phyloP scores from a whole-genome alignment of 2,888 invertebrate genomes.

The Ferrisia virgata region DNA sequence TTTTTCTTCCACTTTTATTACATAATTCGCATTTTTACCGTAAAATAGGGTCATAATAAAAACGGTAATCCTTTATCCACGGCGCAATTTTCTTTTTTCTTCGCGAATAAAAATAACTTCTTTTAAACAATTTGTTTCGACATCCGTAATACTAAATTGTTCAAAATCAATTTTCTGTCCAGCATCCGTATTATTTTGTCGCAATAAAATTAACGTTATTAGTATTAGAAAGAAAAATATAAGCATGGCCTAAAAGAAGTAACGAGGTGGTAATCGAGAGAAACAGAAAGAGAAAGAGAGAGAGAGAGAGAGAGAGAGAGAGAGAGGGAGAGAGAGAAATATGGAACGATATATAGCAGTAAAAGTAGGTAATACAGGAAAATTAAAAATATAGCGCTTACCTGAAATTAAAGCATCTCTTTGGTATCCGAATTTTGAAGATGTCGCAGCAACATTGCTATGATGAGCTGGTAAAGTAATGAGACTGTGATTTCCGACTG shows the following conservation, averaged over 20 bases:
- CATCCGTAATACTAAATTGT: slow-evolving; percentile 12
- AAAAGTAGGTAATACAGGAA: no score
- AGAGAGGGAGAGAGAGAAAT: not conserved
- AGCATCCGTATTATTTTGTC: not conserved
- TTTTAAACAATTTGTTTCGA: slow-evolving; percentile 10
- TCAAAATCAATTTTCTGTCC: slow-evolving; percentile 10
- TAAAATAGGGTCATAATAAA: slow-evolving; percentile 9
- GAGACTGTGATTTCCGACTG: slow-evolving; percentile 43
- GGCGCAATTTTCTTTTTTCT: not conserved
- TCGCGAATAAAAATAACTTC: not conserved
- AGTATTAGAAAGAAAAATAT: not conserved
- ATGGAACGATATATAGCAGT: not conserved
- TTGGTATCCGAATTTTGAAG: slow-evolving; percentile 44
- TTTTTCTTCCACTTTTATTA: slow-evolving; percentile 19
- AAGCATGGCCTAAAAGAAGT: not conserved
- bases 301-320: not conserved
- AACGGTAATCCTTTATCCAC: slow-evolving; percentile 14
- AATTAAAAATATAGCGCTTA: not conserved
- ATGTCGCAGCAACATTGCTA: not conserved
- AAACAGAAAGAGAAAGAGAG: not conserved
- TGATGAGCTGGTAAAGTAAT: slow-evolving; percentile 36
- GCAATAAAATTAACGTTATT: not conserved
- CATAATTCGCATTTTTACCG: slow-evolving; percentile 27
- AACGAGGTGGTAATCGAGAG: not conserved
- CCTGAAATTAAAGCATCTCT: slow-evolving; percentile 45